phyloP scores from a whole-genome alignment of 2,888 invertebrate species.

The Mythimna lalbum region DNA sequence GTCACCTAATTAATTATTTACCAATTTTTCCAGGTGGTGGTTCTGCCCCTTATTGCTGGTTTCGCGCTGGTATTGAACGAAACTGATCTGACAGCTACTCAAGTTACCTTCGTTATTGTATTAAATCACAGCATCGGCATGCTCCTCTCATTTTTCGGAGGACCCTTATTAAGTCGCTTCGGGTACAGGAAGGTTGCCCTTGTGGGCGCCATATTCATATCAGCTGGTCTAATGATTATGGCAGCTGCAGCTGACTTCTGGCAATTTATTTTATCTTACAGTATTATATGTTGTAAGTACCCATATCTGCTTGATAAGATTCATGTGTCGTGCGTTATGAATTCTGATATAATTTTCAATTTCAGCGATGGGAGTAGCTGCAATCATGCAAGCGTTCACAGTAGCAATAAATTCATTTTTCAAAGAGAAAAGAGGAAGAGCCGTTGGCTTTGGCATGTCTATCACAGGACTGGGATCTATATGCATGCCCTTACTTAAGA shows the following conservation, averaged over 20 bases:
- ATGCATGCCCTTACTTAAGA: slow-evolving; percentile 91
- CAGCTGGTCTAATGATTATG: slow-evolving; percentile 91
- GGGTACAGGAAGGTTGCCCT: slow-evolving; percentile 93
- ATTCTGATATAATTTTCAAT: slow-evolving; percentile 79
- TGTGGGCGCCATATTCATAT: slow-evolving; percentile 88
- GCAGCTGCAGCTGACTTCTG: slow-evolving; percentile 90
- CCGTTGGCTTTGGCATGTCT: slow-evolving; percentile 92
- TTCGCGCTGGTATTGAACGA: slow-evolving; percentile 92
- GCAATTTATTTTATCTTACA: slow-evolving; percentile 92
- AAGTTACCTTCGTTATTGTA: slow-evolving; percentile 92
- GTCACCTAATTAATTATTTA: background rate
- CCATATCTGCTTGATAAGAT: slow-evolving; percentile 73
- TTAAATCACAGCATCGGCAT: slow-evolving; percentile 93
- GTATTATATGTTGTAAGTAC: slow-evolving; percentile 93
- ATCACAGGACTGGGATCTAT: slow-evolving; percentile 93
- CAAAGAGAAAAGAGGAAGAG: slow-evolving; percentile 91
- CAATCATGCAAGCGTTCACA: slow-evolving; percentile 91
- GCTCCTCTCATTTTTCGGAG: slow-evolving; percentile 92
- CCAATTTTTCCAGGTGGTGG: slow-evolving; percentile 80
- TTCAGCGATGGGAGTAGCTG: slow-evolving; percentile 92
- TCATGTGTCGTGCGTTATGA: slow-evolving; percentile 48
- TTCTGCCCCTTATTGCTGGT: slow-evolving; percentile 91
- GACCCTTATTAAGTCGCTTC: slow-evolving; percentile 91
- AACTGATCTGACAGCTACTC: slow-evolving; percentile 90
- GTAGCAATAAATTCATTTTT: slow-evolving; percentile 93